phyloP scores from a whole-genome alignment of 2,888 invertebrate species.

The Eilema griseolum region DNA sequence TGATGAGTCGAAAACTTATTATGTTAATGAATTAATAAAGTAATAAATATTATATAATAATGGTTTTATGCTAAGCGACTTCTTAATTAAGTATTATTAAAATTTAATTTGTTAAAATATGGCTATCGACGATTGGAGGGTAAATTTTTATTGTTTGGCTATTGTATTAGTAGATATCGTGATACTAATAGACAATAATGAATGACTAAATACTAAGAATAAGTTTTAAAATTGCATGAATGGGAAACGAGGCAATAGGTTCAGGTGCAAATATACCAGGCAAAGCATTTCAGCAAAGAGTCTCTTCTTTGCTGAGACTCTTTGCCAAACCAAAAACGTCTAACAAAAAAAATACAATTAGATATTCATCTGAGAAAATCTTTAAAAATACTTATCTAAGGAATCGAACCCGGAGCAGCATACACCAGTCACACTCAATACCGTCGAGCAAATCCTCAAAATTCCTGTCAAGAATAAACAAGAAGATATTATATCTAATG shows the following conservation, averaged over 20 bases:
- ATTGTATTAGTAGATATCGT: not conserved
- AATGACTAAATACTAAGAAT: not conserved
- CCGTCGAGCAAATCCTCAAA: not conserved
- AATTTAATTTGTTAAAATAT: not conserved
- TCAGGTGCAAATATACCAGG: no score
- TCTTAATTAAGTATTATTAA: conserved; percentile 4
- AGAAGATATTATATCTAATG: conserved; percentile 56
- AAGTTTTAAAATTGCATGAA: no score
- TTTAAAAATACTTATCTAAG: not conserved
- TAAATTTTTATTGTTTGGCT: not conserved
- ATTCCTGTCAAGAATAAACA: conserved; percentile 18
- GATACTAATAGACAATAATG: not conserved
- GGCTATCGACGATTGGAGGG: not conserved
- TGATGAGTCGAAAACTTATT: conserved; percentile 23
- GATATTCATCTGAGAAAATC: no score
- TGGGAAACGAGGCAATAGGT: no score
- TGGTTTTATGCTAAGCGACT: conserved; percentile 1
- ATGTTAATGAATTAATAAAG: conserved; percentile 14
- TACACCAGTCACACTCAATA: not conserved
- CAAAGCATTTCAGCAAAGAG: no score
- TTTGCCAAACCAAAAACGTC: no score
- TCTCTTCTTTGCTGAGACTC: no score
- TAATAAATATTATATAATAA: conserved; percentile 9
- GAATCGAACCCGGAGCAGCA: not conserved
- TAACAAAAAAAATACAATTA: no score